Evolutionary conservation across 2,888 invertebrate genomes (phyloP), one percentile per base, ranked within the genome.

Genomic region (Vannuccia rotundouncinata): DNA sequence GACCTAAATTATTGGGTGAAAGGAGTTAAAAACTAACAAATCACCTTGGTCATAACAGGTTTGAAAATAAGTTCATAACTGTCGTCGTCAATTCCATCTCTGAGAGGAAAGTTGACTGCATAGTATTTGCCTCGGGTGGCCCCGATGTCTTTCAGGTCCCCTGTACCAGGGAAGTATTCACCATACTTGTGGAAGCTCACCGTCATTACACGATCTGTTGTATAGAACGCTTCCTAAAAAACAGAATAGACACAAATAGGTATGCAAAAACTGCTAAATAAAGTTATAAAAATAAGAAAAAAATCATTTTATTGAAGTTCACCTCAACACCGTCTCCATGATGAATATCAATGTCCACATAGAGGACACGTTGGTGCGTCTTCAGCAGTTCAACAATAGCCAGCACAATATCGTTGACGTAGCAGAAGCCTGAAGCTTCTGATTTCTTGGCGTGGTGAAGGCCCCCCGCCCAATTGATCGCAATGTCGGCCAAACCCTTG

Each of bases 141-240:
- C 74, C 92, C 92, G 84, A 92, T 91, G 85, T 92, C 91, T 91
- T 90, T 89, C 66, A 91, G 86, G 86, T 91, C 90, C 86, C 95
- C 96, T 79, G 96, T 97, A 74, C 97, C 98, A 25, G 99, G 99
- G 88, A 99, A 99, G 89, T 98, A 99, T 89, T 99, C 96, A 79
- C 99, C 99, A 88, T 99, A 99, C 87, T 99, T 99, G 88, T 99
- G 99, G 89, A 99, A 99, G 13, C 95, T 95, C 0, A 96, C 95
- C 0, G 99, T 99, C 99, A 99, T 99, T 0, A 99, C 99, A 84
- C 99, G 91, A 89, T 99, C 99, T 0, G 99, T 99, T 0, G 97
- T 96, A 87, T 98, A 99, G 89, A 98, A 98, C 0, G 98, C 98
- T 89, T 98, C 99, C 89, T 78, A 25, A 45, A 10, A 10, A 45